Evolutionary conservation across 2,888 invertebrate genomes (phyloP), one percentile per base, ranked within the genome.

Genomic region (Lomographa bimaculata): DNA sequence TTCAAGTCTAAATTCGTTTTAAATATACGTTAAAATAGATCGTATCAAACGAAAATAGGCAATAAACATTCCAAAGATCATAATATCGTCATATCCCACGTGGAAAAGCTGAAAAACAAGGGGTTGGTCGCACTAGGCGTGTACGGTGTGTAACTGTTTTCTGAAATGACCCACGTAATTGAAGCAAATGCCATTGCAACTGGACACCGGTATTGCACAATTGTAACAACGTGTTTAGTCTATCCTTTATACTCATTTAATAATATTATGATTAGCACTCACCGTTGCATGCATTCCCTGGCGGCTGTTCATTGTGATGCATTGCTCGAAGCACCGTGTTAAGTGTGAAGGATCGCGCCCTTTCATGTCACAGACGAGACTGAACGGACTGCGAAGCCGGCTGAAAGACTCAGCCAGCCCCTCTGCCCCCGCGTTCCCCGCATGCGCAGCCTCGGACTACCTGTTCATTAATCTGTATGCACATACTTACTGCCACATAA

Each of bases 271-370:
- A 43, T 23, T 29, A 30, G 29, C 28, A 84, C 89, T 79, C 50
- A 89, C 90, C 90, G 69, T 89, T 89, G 74, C 86, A 86, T 84
- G 85, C 86, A 79, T 86, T 89, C 83, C 90, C 85, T 90, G 85
- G 87, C 82, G 90, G 87, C 85, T 90, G 91, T 91, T 91, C 92
- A 92, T 92, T 89, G 76, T 91, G 91, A 92, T 92, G 91, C 92
- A 92, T 92, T 91, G 91, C 92, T 92, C 90, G 90, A 87, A 90
- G 90, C 89, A 90, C 91, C 90, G 91, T 87, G 80, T 73, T 82
- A 79, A 79, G 81, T 80, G 71, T 78, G 73, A 71, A 79, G 82
- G 72, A 80, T 82, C 85, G 89, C 87, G 73, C 85, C 89, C 89
- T 90, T 81, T 89, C 90, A 90, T 89, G 90, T 86, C 90, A 90